A percentile compares a stretch with the other conserved stretches of the same genome.
These are phyloP conservation scores for Cistogaster globosa DNA, from an alignment of 2,888 invertebrate species.

Conservation along the genomic window DNA sequence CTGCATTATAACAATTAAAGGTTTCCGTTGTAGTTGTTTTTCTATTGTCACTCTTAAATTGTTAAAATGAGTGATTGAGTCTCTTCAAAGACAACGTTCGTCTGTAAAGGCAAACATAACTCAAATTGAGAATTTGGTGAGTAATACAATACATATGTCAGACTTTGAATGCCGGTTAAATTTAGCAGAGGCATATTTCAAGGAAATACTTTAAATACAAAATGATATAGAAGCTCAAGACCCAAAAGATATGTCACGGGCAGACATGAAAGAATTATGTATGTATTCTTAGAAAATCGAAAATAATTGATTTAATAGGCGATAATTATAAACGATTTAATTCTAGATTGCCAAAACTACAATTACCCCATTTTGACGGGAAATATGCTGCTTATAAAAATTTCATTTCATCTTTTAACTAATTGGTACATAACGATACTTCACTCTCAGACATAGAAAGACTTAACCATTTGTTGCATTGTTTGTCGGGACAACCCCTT, in stretches of 20 bases:
- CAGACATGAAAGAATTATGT: slow-evolving; percentile 26
- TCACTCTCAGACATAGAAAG: slow-evolving; percentile 37
- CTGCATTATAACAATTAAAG: too few species aligned
- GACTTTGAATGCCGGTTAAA: slow-evolving; percentile 15
- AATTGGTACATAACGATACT: slow-evolving; percentile 27
- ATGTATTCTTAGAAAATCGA: slow-evolving; percentile 8
- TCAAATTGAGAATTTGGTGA: slow-evolving; percentile 10
- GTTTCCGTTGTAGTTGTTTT: too few species aligned
- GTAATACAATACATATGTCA: neutral
- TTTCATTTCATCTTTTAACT: slow-evolving; percentile 35
- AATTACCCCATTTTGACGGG: slow-evolving; percentile 41
- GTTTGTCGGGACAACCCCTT: slow-evolving; percentile 38
- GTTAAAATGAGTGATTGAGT: slow-evolving; percentile 18
- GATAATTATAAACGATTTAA: slow-evolving; percentile 19
- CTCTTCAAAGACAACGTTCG: slow-evolving; percentile 6
- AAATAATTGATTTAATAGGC: neutral
- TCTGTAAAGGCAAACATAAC: slow-evolving; percentile 22
- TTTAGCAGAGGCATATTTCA: slow-evolving; percentile 33
- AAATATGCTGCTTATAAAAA: slow-evolving; percentile 34
- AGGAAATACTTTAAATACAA: neutral
- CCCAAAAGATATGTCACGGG: neutral
- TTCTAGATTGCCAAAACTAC: slow-evolving; percentile 10
- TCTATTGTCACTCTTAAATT: neutral
- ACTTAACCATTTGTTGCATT: slow-evolving; percentile 10
- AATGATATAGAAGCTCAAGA: slow-evolving; percentile 4